phyloP scores from a whole-genome alignment of 1,140 invertebrate species.

The Drosophila aff. region DNA sequence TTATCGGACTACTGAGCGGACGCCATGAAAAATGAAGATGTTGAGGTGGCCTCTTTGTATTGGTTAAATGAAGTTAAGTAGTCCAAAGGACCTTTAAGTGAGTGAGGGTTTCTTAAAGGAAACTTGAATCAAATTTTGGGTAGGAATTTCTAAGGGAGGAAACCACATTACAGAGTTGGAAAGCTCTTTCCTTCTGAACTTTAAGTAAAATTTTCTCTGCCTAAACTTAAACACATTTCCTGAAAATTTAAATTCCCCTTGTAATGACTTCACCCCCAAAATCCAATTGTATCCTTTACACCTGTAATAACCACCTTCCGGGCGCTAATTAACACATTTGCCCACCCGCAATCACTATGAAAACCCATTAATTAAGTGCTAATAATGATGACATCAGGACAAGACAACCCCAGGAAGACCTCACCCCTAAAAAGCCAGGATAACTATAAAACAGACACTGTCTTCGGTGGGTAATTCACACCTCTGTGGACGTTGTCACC shows the following conservation, averaged over 20 bases:
- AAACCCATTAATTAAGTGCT: conserved; percentile 49
- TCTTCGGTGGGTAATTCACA: conserved; percentile 3
- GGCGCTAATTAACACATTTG: conserved; percentile 58
- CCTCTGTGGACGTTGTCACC: neutral
- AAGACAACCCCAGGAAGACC: neutral
- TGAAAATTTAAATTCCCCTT: neutral
- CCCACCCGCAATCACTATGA: conserved; percentile 20
- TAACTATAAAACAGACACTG: conserved; percentile 26
- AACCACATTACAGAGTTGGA: neutral
- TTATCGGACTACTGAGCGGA: conserved; percentile 52
- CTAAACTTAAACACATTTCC: neutral
- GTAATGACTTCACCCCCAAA: conserved; percentile 5
- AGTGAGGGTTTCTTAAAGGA: neutral
- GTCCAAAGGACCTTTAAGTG: conserved; percentile 4
- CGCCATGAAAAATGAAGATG: conserved; percentile 58
- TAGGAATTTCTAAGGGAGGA: neutral
- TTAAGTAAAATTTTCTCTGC: neutral
- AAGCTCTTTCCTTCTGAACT: neutral
- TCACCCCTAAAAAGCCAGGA: neutral
- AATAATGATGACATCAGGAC: conserved; percentile 49
- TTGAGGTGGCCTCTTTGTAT: conserved; percentile 20
- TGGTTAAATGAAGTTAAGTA: conserved; percentile 35
- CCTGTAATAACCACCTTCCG: conserved; percentile 48
- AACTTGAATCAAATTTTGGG: too few relatives aligned
- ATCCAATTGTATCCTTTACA: conserved; percentile 29